Conservation (phyloP, 2,888 invertebrate genomes). For the Vesta saturnalis region DNA sequence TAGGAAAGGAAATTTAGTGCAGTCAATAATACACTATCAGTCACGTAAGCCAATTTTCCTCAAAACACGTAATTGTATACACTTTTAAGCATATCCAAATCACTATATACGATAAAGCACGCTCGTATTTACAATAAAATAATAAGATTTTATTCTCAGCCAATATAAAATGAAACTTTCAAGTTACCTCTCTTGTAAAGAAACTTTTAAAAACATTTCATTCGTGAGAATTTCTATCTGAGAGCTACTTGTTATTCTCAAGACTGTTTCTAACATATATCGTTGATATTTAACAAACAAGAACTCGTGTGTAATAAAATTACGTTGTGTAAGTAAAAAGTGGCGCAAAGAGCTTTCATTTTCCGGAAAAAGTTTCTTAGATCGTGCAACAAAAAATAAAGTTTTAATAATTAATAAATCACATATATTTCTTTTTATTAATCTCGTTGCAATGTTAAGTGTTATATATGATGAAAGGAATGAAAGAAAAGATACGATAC, state of each 20-base stretch:
- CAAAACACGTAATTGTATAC: too few relatives aligned
- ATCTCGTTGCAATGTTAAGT: neutral
- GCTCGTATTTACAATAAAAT: neutral
- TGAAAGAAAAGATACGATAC: constrained; percentile 1
- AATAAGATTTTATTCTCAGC: neutral
- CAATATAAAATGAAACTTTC: neutral
- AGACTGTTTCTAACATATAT: neutral
- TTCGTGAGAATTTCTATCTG: neutral
- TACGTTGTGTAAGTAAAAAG: neutral
- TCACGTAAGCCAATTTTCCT: too few relatives aligned
- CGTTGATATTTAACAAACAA: constrained; percentile 1
- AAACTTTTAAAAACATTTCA: neutral
- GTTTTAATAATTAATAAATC: neutral
- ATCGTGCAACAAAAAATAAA: neutral
- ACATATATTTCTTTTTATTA: neutral
- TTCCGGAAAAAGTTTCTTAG: neutral
- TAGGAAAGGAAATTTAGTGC: too few relatives aligned
- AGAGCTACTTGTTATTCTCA: neutral
- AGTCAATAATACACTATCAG: too few relatives aligned
- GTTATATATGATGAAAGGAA: neutral
- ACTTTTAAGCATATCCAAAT: too few relatives aligned
- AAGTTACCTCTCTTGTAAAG: neutral
- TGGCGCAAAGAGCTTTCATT: neutral
- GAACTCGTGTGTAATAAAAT: neutral
- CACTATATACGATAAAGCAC: too few relatives aligned